phyloP scores from a whole-genome alignment of 2,888 invertebrate genomes.

The Leptinotarsa haldemani region DNA sequence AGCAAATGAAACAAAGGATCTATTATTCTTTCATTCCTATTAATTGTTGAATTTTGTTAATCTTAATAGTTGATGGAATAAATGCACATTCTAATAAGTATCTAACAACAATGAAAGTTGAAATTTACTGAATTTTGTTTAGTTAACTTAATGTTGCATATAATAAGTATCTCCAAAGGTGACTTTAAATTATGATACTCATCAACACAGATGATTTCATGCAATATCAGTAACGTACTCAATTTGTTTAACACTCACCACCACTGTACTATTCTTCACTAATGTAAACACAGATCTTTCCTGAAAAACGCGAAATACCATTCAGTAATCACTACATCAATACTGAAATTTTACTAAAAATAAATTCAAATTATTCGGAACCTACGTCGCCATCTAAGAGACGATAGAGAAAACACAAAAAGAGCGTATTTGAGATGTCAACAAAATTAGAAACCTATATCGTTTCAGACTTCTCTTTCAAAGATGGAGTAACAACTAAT shows the following conservation, averaged over 20 bases:
- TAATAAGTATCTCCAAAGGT: neutral
- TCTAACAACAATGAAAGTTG: too few species aligned
- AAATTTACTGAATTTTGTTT: too few species aligned
- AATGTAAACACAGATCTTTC: conserved; percentile 25
- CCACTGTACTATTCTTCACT: neutral
- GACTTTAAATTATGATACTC: neutral
- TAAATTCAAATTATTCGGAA: conserved; percentile 16
- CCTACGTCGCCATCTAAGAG: neutral
- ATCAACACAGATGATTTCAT: neutral
- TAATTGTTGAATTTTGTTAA: too few species aligned
- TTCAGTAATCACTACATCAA: conserved; percentile 49
- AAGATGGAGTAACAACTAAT: too few species aligned
- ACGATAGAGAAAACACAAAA: neutral
- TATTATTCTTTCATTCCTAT: too few species aligned
- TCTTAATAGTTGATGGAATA: too few species aligned
- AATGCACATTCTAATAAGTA: too few species aligned
- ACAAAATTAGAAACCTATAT: too few species aligned
- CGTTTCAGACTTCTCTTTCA: neutral
- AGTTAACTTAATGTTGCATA: too few species aligned
- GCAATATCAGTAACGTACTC: neutral
- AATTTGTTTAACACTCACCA: neutral
- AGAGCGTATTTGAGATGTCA: neutral
- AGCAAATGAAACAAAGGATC: too few species aligned
- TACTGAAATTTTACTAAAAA: conserved; percentile 42
- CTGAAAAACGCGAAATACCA: conserved; percentile 47